A percentile compares a stretch with the other conserved stretches of the same genome.
Conservation (phyloP, 2,888 invertebrate species). For the Diogma glabrata region DNA sequence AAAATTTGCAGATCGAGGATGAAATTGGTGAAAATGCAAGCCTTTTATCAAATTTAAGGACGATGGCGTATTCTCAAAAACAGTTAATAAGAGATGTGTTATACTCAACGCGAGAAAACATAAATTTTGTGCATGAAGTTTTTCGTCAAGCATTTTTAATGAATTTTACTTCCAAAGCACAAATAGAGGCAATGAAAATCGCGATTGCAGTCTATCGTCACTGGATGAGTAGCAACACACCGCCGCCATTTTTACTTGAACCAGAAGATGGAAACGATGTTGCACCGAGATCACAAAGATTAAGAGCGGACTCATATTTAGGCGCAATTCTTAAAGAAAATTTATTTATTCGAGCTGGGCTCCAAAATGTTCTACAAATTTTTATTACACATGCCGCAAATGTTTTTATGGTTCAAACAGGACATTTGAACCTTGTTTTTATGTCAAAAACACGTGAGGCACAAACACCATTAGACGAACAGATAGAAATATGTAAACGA, state of each 20-base stretch:
- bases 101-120: constrained; percentile 76
- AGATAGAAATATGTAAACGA: constrained; percentile 91
- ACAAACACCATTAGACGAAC: constrained; percentile 69
- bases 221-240: constrained; percentile 76
- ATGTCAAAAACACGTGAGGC: constrained; percentile 45
- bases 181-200: constrained; percentile 75
- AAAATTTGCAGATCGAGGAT: constrained; percentile 31
- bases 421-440: constrained; percentile 40
- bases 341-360: constrained; percentile 66
- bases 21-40: constrained; percentile 29
- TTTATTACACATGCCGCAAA: constrained; percentile 94
- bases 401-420: constrained; percentile 64
- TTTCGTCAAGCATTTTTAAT: constrained; percentile 87
- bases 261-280: constrained; percentile 40
- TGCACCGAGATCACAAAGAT: constrained; percentile 33
- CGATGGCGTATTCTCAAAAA: constrained; percentile 31
- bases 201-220: constrained; percentile 90
- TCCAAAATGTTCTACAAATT: constrained; percentile 47
- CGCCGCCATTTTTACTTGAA: constrained; percentile 72
- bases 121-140: constrained; percentile 90
- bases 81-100: constrained; percentile 76
- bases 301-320: constrained; percentile 76
- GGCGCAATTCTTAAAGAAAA: constrained; percentile 74
- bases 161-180: constrained; percentile 56
- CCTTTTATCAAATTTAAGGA: constrained; percentile 20